phyloP scores from a whole-genome alignment of 2,888 invertebrate genomes.

The Agrenia bidenticulata region DNA sequence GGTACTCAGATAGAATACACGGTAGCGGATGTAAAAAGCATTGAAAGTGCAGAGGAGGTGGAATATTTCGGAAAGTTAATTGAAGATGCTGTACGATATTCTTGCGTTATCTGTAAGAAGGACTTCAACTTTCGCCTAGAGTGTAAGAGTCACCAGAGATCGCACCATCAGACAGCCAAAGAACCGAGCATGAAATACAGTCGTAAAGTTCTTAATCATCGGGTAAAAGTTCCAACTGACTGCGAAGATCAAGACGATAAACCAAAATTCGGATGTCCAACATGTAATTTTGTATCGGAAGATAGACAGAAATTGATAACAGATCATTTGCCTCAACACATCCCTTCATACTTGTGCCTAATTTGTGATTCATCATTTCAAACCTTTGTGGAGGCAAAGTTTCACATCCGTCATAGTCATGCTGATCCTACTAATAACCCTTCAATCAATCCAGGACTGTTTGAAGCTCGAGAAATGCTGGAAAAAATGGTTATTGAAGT shows the following conservation, averaged over 20 bases:
- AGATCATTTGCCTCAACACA: conserved; percentile 34
- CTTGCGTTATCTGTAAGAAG: conserved; percentile 57
- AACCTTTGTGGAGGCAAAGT: conserved; percentile 28
- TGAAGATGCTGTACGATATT: conserved; percentile 53
- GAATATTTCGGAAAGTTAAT: conserved; percentile 26
- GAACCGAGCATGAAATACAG: conserved; percentile 2
- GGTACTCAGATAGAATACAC: conserved; percentile 55
- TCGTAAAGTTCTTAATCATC: conserved; percentile 14
- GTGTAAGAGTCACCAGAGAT: conserved; percentile 14
- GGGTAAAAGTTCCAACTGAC: conserved; percentile 8
- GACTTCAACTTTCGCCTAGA: conserved; percentile 14
- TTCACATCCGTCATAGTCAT: conserved; percentile 38
- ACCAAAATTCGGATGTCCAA: conserved; percentile 28
- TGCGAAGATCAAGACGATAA: not conserved
- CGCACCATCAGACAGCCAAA: not conserved
- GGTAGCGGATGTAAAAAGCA: conserved; percentile 18
- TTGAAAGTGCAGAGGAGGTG: not conserved
- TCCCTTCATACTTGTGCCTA: conserved; percentile 32
- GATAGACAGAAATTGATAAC: conserved; percentile 24
- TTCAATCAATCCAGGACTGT: conserved; percentile 11
- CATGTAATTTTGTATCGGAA: conserved; percentile 27
- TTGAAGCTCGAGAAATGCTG: not conserved
- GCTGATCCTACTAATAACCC: conserved; percentile 17
- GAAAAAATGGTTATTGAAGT: not conserved
- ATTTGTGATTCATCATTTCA: conserved; percentile 28